Conservation (phyloP, 2,113 vertebrate species). For the Anolis sagrei region DNA sequence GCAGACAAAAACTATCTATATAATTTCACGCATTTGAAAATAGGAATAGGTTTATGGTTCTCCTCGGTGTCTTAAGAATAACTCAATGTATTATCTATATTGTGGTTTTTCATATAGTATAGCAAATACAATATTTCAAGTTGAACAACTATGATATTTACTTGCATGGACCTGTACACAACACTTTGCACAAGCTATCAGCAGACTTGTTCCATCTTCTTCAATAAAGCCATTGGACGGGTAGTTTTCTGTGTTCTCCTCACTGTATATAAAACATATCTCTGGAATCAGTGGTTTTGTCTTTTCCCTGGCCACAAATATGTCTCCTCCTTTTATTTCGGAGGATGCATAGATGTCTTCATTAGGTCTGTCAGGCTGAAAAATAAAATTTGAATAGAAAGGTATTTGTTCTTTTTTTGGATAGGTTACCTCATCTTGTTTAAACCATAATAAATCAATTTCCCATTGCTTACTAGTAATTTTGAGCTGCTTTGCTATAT, state of each 20-base stretch:
- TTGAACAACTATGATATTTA: conserved; percentile 75
- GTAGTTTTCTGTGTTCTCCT: conserved; percentile 85
- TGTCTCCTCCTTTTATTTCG: conserved; percentile 63
- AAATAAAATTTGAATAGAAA: conserved; percentile 60
- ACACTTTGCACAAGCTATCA: conserved; percentile 90
- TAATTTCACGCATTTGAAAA: background rate
- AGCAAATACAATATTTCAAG: conserved; percentile 26
- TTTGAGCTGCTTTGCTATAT: conserved; percentile 12
- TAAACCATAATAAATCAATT: background rate
- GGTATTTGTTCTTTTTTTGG: conserved; percentile 15
- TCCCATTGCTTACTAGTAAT: conserved; percentile 13
- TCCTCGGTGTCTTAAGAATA: background rate
- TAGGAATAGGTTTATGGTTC: background rate
- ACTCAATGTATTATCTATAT: background rate
- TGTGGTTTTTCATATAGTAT: background rate
- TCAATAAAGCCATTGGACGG: conserved; percentile 88
- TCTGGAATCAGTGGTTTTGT: conserved; percentile 93
- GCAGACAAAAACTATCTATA: background rate
- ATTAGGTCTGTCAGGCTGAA: conserved; percentile 84
- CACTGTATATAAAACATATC: conserved; percentile 94
- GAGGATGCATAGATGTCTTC: conserved; percentile 68
- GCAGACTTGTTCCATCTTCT: conserved; percentile 92
- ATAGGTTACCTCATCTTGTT: background rate
- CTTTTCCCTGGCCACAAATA: conserved; percentile 54
- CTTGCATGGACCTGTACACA: conserved; percentile 93